Evolutionary conservation across 2,888 invertebrate genomes (phyloP).

Genomic region (Trilocha varians): DNA sequence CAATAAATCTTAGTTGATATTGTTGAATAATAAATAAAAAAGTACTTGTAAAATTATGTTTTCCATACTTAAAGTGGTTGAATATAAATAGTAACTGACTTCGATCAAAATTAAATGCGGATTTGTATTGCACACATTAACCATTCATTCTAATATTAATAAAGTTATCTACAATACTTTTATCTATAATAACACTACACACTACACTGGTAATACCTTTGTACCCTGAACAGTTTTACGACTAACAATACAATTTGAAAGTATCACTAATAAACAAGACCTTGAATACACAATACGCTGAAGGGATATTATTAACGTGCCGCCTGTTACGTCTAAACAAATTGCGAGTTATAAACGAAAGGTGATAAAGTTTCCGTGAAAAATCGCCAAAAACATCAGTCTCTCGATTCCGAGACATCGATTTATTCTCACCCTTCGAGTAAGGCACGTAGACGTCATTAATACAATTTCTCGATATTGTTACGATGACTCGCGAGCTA

Average conservation of each 20-base stretch:
- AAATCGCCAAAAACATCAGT: slow-evolving; percentile 35
- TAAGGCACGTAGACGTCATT: slow-evolving; percentile 42
- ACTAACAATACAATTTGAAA: not conserved
- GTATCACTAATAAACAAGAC: not conserved
- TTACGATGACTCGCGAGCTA: slow-evolving; percentile 21
- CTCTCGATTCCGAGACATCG: slow-evolving; percentile 46
- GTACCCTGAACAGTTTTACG: not conserved
- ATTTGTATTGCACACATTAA: too few species aligned
- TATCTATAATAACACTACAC: too few species aligned
- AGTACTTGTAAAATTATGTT: too few species aligned
- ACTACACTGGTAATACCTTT: not conserved
- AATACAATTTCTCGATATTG: slow-evolving; percentile 33
- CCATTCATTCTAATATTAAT: too few species aligned
- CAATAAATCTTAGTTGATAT: too few species aligned
- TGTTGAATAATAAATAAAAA: too few species aligned
- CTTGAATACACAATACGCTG: not conserved
- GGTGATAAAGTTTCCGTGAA: slow-evolving; percentile 31
- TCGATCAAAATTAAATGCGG: too few species aligned
- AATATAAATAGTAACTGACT: too few species aligned
- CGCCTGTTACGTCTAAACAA: not conserved
- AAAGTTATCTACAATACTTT: too few species aligned
- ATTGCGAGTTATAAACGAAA: slow-evolving; percentile 15
- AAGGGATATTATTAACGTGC: not conserved
- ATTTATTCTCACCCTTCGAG: slow-evolving; percentile 37
- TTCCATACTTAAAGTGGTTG: too few species aligned